Evolutionary conservation across 2,888 invertebrate species (phyloP), one percentile per base, ranked within the genome.

Genomic region (Cheilosia pagana): DNA sequence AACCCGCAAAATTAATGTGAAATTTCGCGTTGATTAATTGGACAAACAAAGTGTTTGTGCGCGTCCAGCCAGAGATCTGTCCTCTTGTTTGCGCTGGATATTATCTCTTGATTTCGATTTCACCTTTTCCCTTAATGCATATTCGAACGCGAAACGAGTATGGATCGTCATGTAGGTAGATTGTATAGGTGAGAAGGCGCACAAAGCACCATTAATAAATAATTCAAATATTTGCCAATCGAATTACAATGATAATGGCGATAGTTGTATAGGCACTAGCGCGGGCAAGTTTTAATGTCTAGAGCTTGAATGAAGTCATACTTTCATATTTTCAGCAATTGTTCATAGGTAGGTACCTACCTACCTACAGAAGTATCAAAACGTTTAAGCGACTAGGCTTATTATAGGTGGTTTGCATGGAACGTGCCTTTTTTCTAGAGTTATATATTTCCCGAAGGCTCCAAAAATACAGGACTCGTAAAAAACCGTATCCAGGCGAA

Each of bases 101-200:
- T 81, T 75, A 75, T 57, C 28, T 75, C 70, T 75, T 75, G 81
- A 76, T 85, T 85, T 85, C 85, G 81, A 76, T 85, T 85, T 85
- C 85, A 81, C 85, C 60, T 81, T 76, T 85, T 70, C 41, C 63
- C 70, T 60, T 43, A 62, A 52, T 62, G 25, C 52, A 16, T 16
- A n/a, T n/a, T n/a, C n/a, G n/a, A n/a, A n/a, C n/a, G n/a, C 7
- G 4, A 16, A 2, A 43, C 16, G 6, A 16, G n/a, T 43, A 16
- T 41, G n/a, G n/a, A n/a, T 16, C n/a, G 28, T 0, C 6, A n/a
- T 6, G 4, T 60, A 23, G 25, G 52, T 21, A n/a, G 1, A 3
- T 41, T 41, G 41, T 3, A 14, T 14, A 39, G 8, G 39, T n/a
- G 14, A 5, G 5, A 31, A 10, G 52, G 62, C 31, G 48, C 52